These are phyloP conservation scores for Sebastes nivosus DNA, from an alignment of 2,797 vertebrate genomes.

Conservation along the genomic window DNA sequence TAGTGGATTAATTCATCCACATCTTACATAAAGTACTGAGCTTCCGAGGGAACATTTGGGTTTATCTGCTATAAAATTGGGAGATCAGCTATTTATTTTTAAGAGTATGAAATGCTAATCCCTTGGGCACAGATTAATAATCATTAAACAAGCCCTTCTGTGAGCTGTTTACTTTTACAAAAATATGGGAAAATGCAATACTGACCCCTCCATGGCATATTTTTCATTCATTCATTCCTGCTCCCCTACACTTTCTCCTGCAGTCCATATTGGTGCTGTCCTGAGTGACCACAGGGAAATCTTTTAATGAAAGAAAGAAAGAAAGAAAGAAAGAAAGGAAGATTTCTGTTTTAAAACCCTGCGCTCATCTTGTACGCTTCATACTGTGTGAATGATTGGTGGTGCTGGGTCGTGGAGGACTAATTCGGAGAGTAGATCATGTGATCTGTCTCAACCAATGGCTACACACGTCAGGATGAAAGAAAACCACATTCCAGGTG, in stretches of 20 bases:
- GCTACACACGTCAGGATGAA: background rate
- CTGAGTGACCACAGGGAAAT: conserved; percentile 9
- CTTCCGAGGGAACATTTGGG: conserved; percentile 3
- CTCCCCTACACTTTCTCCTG: conserved; percentile 56
- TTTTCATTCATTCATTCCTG: conserved; percentile 17
- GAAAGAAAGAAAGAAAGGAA: background rate
- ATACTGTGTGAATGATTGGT: conserved; percentile 9
- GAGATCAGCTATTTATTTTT: conserved; percentile 16
- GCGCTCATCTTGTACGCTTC: background rate
- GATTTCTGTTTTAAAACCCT: conserved; percentile 9
- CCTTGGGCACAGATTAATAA: conserved; percentile 11
- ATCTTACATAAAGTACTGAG: conserved; percentile 27
- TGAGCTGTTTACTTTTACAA: conserved; percentile 50
- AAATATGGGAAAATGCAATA: conserved; percentile 69
- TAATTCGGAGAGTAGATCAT: background rate
- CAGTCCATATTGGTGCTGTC: conserved; percentile 54
- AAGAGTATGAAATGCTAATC: conserved; percentile 28
- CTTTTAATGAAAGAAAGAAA: background rate
- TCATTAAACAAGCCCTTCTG: background rate
- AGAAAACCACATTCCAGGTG: conserved; percentile 20
- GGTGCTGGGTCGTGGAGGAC: background rate
- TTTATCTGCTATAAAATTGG: conserved; percentile 19
- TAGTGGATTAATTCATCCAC: background rate
- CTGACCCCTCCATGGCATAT: conserved; percentile 25
- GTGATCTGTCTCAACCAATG: conserved; percentile 21